Conservation (phyloP, 1,140 invertebrate species). For the Chymomyza costata region DNA sequence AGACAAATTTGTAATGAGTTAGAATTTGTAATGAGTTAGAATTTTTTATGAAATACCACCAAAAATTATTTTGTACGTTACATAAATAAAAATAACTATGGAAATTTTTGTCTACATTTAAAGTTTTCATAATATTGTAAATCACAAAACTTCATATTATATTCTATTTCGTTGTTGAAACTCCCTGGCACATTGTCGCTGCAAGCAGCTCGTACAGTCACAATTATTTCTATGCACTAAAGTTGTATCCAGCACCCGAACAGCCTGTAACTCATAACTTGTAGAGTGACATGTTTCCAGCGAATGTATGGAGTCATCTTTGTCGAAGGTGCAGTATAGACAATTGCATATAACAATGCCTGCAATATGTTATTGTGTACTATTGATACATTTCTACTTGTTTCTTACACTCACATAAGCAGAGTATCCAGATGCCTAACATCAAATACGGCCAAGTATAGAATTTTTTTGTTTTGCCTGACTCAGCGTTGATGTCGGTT, state of each 20-base stretch:
- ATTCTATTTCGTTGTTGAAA: constrained; percentile 18
- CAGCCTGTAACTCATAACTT: constrained; percentile 39
- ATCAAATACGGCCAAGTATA: constrained; percentile 24
- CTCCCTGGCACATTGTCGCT: constrained; percentile 36
- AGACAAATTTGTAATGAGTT: too few species aligned
- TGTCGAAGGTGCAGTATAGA: constrained; percentile 40
- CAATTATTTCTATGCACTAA: constrained; percentile 34
- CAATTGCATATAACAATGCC: constrained; percentile 33
- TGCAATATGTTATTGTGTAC: too few species aligned
- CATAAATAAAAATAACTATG: too few species aligned
- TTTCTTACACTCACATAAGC: constrained; percentile 20
- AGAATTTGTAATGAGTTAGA: too few species aligned
- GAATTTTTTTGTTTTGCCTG: too few species aligned
- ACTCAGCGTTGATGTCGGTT: constrained; percentile 1
- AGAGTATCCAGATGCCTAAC: constrained; percentile 37
- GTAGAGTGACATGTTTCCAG: too few species aligned
- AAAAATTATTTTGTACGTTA: too few species aligned
- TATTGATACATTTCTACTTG: too few species aligned
- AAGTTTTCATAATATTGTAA: too few species aligned
- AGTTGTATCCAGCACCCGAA: constrained; percentile 29
- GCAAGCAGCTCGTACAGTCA: constrained; percentile 38
- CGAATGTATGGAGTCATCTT: constrained; percentile 35
- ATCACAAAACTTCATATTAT: too few species aligned
- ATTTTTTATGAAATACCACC: too few species aligned
- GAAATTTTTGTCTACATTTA: too few species aligned